These are phyloP conservation scores for Lasioglossum calceatum DNA, from an alignment of 2,888 invertebrate species.

Conservation along the genomic window DNA sequence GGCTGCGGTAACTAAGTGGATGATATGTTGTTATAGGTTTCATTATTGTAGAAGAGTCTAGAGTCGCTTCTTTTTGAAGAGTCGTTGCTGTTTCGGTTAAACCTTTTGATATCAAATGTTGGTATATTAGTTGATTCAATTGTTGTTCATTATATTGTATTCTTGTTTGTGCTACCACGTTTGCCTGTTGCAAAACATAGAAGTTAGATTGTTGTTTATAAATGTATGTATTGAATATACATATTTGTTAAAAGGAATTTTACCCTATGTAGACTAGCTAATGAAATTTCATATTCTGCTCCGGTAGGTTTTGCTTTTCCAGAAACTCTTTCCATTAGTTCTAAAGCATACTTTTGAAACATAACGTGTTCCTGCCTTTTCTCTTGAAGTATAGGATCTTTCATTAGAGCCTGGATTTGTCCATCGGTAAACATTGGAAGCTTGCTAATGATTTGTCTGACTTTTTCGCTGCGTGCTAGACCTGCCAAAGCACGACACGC, in stretches of 20 bases:
- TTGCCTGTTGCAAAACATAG: constrained; percentile 87
- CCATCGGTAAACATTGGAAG: constrained; percentile 97
- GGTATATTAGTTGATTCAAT: constrained; percentile 95
- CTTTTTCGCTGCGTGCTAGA: constrained; percentile 96
- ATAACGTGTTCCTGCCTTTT: constrained; percentile 97
- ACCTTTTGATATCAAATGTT: constrained; percentile 93
- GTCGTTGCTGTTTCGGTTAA: constrained; percentile 89
- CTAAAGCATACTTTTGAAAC: constrained; percentile 97
- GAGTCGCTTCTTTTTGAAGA: constrained; percentile 91
- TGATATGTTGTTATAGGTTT: constrained; percentile 80
- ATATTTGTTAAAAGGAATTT: constrained; percentile 74
- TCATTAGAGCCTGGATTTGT: constrained; percentile 96
- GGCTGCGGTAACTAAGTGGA: constrained; percentile 81
- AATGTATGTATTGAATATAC: no score
- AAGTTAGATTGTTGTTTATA: not conserved
- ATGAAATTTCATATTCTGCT: constrained; percentile 92
- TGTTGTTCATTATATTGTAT: constrained; percentile 98
- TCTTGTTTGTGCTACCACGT: constrained; percentile 97
- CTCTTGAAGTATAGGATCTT: constrained; percentile 98
- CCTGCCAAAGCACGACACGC: constrained; percentile 97
- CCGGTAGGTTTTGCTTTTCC: constrained; percentile 94
- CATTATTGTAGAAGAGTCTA: constrained; percentile 86
- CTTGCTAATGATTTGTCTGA: constrained; percentile 97
- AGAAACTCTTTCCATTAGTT: constrained; percentile 94
- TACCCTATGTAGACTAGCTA: constrained; percentile 95